A percentile compares a stretch with the other conserved stretches of the same genome.
Conservation (phyloP, 2,113 vertebrate genomes). For the Ammodramus savannarum region DNA sequence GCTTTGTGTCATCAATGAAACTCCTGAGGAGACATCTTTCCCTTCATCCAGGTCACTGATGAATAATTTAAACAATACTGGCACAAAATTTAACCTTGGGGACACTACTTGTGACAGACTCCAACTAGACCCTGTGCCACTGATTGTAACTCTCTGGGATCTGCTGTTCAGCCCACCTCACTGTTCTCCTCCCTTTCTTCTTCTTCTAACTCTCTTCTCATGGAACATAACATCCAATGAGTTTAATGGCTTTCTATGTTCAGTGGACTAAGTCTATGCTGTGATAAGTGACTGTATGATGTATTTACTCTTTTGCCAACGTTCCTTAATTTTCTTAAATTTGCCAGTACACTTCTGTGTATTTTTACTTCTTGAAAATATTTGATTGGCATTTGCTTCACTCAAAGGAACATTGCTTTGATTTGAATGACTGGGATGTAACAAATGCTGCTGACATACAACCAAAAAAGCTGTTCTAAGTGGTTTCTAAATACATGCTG, state of each 20-base stretch:
- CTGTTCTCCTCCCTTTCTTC: neutral
- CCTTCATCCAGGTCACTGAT: neutral
- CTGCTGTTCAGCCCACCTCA: neutral
- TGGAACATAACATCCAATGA: rapidly evolving
- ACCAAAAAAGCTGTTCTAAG: neutral
- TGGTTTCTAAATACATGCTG: neutral
- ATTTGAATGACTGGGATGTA: neutral
- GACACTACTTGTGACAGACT: neutral
- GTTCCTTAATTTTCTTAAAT: neutral
- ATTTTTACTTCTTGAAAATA: neutral
- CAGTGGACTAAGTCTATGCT: neutral
- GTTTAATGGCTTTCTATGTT: neutral
- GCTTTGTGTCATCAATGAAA: neutral
- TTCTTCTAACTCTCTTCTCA: neutral
- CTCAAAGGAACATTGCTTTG: neutral
- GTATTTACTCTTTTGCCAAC: neutral
- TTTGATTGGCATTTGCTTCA: neutral
- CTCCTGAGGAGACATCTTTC: neutral
- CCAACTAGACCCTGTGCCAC: neutral
- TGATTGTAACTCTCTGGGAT: neutral
- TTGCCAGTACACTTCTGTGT: neutral
- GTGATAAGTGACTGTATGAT: neutral
- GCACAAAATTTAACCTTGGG: neutral
- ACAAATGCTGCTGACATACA: neutral
- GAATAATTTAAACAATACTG: neutral